Base-by-base conservation (phyloP, 2,888 invertebrate species). In the Saturnia japonica region DNA sequence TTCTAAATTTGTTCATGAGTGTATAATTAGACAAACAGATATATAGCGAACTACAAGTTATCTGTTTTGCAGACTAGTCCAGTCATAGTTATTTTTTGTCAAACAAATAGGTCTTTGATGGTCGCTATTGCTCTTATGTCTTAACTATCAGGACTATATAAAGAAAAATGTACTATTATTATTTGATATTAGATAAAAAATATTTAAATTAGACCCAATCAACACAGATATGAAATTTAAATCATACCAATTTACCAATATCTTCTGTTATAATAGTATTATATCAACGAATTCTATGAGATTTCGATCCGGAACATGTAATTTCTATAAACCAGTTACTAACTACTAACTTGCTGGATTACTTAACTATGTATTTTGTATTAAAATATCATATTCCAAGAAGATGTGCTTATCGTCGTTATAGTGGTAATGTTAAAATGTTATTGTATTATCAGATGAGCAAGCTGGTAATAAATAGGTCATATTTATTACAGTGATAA, bases 401-500 rank as follows among this genome's bases (percentile, higher is more conserved):
- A 70, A 54, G 54, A 67, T 40, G 1, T 12, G 57, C 28, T 70
- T 70, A 70, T 70, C 70, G 64, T 66, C 47, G 22, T 68, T 51
- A 67, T 76, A 73, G 85, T 89, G 90, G 91, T 91, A 90, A 91
- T 91, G 91, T 90, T 88, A 79, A 84, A 86, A 87, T 85, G 84
- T 83, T 81, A 82, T 70, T 78, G 78, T 84, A 72, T 91, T 93
- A 93, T 93, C 92, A 82, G 80, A 85, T 86, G 82, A 82, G 80
- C 79, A 85, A 79, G 76, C 83, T 76, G 83, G 57, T 81, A 88
- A 90, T 93, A 91, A 93, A 92, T 91, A 88, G 91, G 88, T 90
- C 91, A 88, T 79, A 87, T 88, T 90, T 88, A 90, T 88, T 88
- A 84, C 84, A 85, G 83, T 79, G 82, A 80, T 77, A 80, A 81